A percentile compares a stretch with the other conserved stretches of the same genome.
Conservation (phyloP, 1,140 invertebrate genomes). For the Trinorchestia longiramus region DNA sequence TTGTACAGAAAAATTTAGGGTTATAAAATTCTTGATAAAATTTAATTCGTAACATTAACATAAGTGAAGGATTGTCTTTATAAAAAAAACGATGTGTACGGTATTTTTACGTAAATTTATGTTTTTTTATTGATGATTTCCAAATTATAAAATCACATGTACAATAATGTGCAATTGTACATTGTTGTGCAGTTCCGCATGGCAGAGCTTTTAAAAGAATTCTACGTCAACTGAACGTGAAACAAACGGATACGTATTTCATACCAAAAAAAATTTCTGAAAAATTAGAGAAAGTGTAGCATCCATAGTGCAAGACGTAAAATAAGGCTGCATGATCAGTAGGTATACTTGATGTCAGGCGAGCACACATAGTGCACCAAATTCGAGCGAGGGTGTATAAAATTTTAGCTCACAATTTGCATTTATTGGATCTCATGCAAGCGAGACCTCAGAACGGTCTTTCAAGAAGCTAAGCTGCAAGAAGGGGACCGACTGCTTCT, state of each 20-base stretch:
- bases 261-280: neutral
- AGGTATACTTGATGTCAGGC: neutral
- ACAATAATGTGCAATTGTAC: no score
- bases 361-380: neutral
- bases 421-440: neutral
- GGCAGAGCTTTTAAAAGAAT: neutral
- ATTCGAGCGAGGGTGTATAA: neutral
- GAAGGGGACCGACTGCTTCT: slow-evolving; percentile 6
- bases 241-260: neutral
- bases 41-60: no score
- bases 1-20: no score
- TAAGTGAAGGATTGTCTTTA: no score
- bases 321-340: neutral
- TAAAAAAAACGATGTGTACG: no score
- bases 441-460: neutral
- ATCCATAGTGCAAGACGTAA: neutral
- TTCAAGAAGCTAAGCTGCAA: neutral
- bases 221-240: neutral
- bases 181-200: no score
- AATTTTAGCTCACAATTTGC: neutral
- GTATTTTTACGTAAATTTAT: no score
- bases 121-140: no score
- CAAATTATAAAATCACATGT: no score
- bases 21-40: no score
- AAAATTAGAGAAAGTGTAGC: neutral